Base-by-base conservation (phyloP, 2,888 invertebrate genomes). In the Rhimphoctona megacephalus region DNA sequence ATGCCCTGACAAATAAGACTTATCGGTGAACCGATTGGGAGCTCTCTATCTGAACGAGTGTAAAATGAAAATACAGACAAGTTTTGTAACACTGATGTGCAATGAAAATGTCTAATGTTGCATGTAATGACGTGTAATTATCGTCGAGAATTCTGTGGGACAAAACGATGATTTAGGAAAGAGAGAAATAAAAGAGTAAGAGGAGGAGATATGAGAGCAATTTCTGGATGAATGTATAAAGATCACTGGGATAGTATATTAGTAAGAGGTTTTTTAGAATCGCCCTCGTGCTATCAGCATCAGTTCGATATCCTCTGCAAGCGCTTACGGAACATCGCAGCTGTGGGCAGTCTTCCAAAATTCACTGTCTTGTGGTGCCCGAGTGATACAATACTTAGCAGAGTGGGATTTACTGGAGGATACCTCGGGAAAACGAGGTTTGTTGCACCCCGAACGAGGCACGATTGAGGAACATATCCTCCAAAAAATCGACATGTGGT, bases 401-500 rank as follows among this genome's bases (percentile, higher is more conserved):
- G 64, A 67, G 17, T 33, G 39, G 39, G 9, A 39, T 39, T n/a
- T 67, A 67, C 39, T 39, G 3, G 49, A n/a, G 19, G 6, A 49
- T 19, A 39, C 7, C 49, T n/a, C 49, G n/a, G 19, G 5, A 49
- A 6, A 49, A 19, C 49, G 49, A 49, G 49, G 19, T n/a, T 49
- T n/a, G 7, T 19, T 49, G 49, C 1, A 49, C 19, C 19, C 49
- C n/a, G 19, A 49, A 49, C 49, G 49, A 49, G 6, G 19, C 49
- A 19, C 49, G 19, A 49, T 49, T 7, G 49, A 49, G 49, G 19
- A 19, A 49, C 1, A 19, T 19, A 49, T 43, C 43, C 43, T 43
- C 11, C 14, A 43, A 14, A 43, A 8, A 9, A 22, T 57, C 87
- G 85, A 91, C 89, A 93, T 93, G 92, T 85, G 74, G 33, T 79